These are phyloP conservation scores for Crambe crambe DNA, from an alignment of 37 sponge, comb jelly and placozoan genomes.

Conservation along the genomic window DNA sequence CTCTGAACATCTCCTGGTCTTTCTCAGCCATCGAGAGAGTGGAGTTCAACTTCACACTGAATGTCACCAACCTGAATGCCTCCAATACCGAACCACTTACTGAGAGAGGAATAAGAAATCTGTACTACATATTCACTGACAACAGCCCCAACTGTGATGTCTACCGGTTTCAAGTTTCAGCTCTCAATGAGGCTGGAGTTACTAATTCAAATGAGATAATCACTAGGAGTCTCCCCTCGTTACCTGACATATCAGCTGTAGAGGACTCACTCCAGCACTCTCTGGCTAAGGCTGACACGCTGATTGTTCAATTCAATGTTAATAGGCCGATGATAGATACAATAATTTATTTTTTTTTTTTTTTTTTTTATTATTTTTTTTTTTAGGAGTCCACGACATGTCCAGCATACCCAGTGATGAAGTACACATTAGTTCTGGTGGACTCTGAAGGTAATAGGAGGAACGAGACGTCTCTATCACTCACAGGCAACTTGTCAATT, in stretches of 20 bases:
- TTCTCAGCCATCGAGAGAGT: background rate
- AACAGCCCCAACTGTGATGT: background rate
- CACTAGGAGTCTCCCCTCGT: background rate
- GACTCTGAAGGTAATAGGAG: background rate
- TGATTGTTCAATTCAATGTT: background rate
- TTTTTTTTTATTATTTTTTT: too few species aligned
- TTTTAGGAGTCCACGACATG: background rate
- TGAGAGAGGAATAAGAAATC: background rate
- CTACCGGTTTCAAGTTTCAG: background rate
- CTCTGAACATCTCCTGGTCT: background rate
- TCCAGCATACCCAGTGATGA: background rate
- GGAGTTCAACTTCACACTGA: background rate
- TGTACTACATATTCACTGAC: background rate
- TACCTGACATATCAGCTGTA: background rate
- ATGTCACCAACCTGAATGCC: background rate
- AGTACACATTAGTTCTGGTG: background rate
- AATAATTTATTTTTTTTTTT: too few species aligned
- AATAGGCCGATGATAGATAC: background rate
- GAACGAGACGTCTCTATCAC: too few species aligned
- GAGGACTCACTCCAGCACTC: slow-evolving; percentile 2
- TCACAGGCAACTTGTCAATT: too few species aligned
- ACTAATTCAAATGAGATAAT: slow-evolving; percentile 1
- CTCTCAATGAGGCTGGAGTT: background rate
- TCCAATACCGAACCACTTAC: background rate
- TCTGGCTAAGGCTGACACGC: background rate